Conservation (phyloP, 1,140 invertebrate species). For the Melanaphis sacchari region DNA sequence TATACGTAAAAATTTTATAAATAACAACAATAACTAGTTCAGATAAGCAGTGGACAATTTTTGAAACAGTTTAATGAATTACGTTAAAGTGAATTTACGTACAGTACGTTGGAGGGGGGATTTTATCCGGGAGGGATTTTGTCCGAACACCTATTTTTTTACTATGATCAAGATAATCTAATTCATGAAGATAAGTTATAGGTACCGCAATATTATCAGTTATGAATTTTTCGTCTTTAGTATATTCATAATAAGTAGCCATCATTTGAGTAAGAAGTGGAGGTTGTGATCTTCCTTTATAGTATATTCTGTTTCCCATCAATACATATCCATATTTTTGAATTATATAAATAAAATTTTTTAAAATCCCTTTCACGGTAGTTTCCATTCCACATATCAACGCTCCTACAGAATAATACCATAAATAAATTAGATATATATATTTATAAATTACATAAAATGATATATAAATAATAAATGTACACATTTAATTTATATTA, state of each 20-base stretch:
- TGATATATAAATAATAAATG: no score
- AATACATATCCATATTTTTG: constrained; percentile 75
- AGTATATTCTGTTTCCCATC: constrained; percentile 81
- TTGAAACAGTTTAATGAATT: no score
- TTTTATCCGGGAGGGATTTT: no score
- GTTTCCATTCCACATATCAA: constrained; percentile 76
- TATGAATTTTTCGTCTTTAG: constrained; percentile 73
- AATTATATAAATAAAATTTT: constrained; percentile 76
- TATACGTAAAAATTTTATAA: no score
- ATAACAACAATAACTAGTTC: no score
- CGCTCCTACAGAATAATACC: constrained; percentile 69
- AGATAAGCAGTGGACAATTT: no score
- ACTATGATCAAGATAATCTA: constrained; percentile 72
- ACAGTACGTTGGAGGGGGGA: no score
- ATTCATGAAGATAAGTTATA: constrained; percentile 63
- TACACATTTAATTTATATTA: no score
- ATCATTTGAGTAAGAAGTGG: constrained; percentile 82
- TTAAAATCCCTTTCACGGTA: constrained; percentile 78
- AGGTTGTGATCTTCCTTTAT: constrained; percentile 79
- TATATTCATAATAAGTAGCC: constrained; percentile 71
- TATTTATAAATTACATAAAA: no score
- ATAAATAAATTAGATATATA: neutral
- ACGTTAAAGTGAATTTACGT: no score
- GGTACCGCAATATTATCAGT: constrained; percentile 65
- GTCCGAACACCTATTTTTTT: no score